phyloP scores from a whole-genome alignment of 2,113 vertebrate genomes.

The Carassius gibelio region DNA sequence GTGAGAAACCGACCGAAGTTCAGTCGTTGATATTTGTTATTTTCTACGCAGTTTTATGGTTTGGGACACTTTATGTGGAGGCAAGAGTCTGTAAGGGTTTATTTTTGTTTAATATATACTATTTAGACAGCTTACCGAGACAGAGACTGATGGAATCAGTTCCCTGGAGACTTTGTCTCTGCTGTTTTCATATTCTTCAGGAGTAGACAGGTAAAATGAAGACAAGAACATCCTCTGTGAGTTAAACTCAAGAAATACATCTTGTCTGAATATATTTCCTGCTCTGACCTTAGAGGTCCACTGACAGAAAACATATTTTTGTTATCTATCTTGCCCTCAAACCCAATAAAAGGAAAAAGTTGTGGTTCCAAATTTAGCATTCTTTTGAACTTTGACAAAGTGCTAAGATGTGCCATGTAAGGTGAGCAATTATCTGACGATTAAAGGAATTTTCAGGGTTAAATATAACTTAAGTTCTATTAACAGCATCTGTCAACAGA shows the following conservation, averaged over 20 bases:
- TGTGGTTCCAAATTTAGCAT: not conserved
- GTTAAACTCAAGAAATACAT: not conserved
- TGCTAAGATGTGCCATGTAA: not conserved
- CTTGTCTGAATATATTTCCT: not conserved
- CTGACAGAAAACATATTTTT: slow-evolving; percentile 13
- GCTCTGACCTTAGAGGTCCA: not conserved
- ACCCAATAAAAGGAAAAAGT: not conserved
- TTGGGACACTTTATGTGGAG: not conserved
- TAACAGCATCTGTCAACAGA: not conserved
- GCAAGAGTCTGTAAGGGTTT: not conserved
- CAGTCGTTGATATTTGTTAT: not conserved
- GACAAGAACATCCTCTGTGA: slow-evolving; percentile 11
- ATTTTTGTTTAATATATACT: slow-evolving; percentile 14
- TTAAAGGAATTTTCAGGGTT: not conserved
- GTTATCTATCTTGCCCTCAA: not conserved
- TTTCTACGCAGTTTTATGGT: not conserved
- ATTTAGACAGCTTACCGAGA: slow-evolving; percentile 21
- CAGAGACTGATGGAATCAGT: not conserved
- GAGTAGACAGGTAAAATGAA: not conserved
- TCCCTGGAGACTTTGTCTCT: not conserved
- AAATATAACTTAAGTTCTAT: not conserved
- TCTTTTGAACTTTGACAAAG: not conserved
- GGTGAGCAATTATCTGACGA: not conserved
- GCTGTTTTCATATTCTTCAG: slow-evolving; percentile 9
- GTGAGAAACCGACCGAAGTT: not conserved